phyloP scores from a whole-genome alignment of 2,797 vertebrate genomes.

The Toxotes lorentzi region DNA sequence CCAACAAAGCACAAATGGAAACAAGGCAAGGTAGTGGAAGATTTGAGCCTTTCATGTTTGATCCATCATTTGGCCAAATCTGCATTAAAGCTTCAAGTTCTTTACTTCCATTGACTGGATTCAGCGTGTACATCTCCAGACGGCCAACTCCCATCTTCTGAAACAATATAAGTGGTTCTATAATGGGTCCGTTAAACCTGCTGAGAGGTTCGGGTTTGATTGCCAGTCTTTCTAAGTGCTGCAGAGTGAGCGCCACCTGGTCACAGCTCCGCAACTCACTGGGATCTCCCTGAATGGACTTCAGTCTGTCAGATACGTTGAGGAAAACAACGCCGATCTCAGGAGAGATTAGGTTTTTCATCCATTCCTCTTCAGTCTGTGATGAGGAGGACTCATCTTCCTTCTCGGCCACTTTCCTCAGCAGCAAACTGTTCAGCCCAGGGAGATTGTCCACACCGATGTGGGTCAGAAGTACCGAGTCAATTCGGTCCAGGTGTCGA shows the following conservation, averaged over 20 bases:
- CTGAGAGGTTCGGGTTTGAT: slow-evolving; percentile 85
- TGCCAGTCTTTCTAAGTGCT: slow-evolving; percentile 84
- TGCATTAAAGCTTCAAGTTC: slow-evolving; percentile 87
- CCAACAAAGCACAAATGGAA: slow-evolving; percentile 91
- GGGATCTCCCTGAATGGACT: slow-evolving; percentile 71
- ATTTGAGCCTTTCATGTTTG: slow-evolving; percentile 68
- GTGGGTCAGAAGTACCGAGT: slow-evolving; percentile 92
- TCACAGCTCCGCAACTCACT: slow-evolving; percentile 86
- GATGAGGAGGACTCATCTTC: slow-evolving; percentile 78
- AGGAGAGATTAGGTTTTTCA: slow-evolving; percentile 90
- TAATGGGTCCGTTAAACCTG: slow-evolving; percentile 70
- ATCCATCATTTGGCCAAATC: slow-evolving; percentile 77
- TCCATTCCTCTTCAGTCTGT: slow-evolving; percentile 82
- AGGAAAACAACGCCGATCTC: slow-evolving; percentile 94
- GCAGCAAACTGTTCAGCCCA: slow-evolving; percentile 91
- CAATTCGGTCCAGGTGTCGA: slow-evolving; percentile 94
- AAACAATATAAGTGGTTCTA: slow-evolving; percentile 90
- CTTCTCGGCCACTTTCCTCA: slow-evolving; percentile 90
- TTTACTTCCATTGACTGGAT: slow-evolving; percentile 88
- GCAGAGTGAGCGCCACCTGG: slow-evolving; percentile 85
- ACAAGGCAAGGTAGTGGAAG: slow-evolving; percentile 83
- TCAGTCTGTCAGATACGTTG: slow-evolving; percentile 83
- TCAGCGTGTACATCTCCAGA: slow-evolving; percentile 93
- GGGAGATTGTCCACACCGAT: slow-evolving; percentile 92
- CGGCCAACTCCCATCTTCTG: slow-evolving; percentile 97